These are phyloP conservation scores for Acheta domesticus DNA, from an alignment of 2,888 invertebrate species.

Conservation along the genomic window DNA sequence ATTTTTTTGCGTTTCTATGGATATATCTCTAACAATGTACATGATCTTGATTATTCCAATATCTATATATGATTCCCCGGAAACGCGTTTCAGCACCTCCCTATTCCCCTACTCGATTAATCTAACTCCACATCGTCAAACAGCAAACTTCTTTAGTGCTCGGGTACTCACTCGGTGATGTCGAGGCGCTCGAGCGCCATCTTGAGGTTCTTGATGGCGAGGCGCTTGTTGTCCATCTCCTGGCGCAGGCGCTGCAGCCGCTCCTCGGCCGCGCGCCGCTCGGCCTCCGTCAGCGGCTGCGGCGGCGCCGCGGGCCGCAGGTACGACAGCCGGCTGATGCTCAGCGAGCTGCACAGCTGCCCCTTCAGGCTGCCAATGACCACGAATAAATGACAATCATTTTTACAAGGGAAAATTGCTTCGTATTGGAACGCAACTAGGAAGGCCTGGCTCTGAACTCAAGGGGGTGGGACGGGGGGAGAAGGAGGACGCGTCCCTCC, in stretches of 20 bases:
- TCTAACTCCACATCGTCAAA: no score
- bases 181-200: constrained; percentile 77
- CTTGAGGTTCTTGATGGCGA: constrained; percentile 77
- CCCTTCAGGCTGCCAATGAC: constrained; percentile 56
- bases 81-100: no score
- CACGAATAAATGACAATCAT: background rate
- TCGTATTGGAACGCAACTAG: background rate
- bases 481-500: no score
- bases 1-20: no score
- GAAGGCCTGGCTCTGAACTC: no score
- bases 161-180: constrained; percentile 74
- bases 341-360: constrained; percentile 62
- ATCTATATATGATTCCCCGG: no score
- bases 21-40: no score
- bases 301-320: constrained; percentile 32
- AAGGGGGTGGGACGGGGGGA: no score
- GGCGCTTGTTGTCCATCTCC: constrained; percentile 74
- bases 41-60: no score
- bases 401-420: background rate
- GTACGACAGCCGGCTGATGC: constrained; percentile 44
- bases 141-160: no score
- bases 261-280: constrained; percentile 58
- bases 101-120: no score
- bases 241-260: constrained; percentile 58
- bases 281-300: constrained; percentile 52